Conservation (phyloP, 2,797 vertebrate species). For the Pseudochirops corinnae region DNA sequence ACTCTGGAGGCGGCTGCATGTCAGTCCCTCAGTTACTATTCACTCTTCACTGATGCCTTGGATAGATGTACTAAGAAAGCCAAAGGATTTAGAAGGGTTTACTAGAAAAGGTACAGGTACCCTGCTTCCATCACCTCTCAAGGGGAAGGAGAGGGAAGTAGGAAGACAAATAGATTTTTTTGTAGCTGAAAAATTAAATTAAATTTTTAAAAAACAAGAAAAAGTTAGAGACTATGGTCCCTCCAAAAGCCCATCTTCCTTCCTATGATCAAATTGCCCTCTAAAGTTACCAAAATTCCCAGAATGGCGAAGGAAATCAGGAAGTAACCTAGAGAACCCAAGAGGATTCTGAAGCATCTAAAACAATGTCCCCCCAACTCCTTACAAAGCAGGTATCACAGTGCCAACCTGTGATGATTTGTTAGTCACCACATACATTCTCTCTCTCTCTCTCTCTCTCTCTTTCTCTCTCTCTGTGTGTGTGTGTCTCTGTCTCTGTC, state of each 20-base stretch:
- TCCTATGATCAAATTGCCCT: background rate
- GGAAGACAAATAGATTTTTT: background rate
- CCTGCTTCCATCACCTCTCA: background rate
- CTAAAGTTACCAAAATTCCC: background rate
- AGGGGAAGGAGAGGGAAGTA: background rate
- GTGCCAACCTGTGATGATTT: background rate
- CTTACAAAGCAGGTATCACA: background rate
- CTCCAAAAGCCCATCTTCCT: background rate
- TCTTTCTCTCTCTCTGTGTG: no score
- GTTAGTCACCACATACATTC: background rate
- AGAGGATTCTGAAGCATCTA: background rate
- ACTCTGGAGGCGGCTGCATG: background rate
- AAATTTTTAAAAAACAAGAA: no score
- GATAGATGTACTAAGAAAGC: background rate
- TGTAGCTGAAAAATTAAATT: no score
- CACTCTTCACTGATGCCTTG: background rate
- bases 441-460: no score
- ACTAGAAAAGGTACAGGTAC: slow-evolving; percentile 26
- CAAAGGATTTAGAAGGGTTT: background rate
- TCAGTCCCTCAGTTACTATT: background rate
- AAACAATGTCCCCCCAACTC: background rate
- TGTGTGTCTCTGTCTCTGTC: no score
- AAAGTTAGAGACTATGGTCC: background rate
- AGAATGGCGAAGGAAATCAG: background rate
- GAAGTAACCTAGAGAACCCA: background rate